Evolutionary conservation across 2,113 vertebrate species (phyloP), one percentile per base, ranked within the genome.

Genomic region (Proterorhinus semilunaris): DNA sequence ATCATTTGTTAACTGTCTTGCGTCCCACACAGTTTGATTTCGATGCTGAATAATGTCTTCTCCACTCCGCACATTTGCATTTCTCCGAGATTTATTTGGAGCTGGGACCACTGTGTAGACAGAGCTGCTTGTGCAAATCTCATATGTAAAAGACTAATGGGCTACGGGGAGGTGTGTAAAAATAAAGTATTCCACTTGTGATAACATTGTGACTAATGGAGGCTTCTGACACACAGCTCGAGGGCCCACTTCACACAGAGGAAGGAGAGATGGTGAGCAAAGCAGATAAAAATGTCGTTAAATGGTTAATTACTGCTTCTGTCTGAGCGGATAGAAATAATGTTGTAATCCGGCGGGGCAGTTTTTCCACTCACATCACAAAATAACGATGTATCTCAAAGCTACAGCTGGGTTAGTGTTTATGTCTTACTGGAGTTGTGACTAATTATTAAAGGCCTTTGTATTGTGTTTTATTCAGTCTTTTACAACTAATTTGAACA

Each of bases 241-340:
- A 62, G 74, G 72, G 71, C 53, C 53, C 51, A 54, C 77, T 79
- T 73, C 69, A 57, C 73, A 5, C 48, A 44, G 71, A 70, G 42
- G 70, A 72, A 71, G 75, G 75, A 75, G 71, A 82, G 82, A 89
- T 69, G 65, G 74, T 58, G 81, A 71, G 69, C 71, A 76, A 83
- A 76, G 12, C 10, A 86, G 82, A 89, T 83, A 86, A 83, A 87
- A 83, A 76, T 74, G 73, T 79, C 72, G 82, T 76, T 74, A 67
- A 81, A 75, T 71, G 78, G 47, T 87, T 87, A 86, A 90, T 89
- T 83, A 83, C 84, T 78, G 81, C 78, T 36, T 70, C 55, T 75
- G 74, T 81, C 78, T 68, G 63, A 62, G 36, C 58, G 42, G 61
- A 61, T 17, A 73, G 65, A 72, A 85, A 85, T 83, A 88, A 87